Evolutionary conservation across 2,888 invertebrate species (phyloP), one percentile per base, ranked within the genome.

Genomic region (Branchellion lobata): DNA sequence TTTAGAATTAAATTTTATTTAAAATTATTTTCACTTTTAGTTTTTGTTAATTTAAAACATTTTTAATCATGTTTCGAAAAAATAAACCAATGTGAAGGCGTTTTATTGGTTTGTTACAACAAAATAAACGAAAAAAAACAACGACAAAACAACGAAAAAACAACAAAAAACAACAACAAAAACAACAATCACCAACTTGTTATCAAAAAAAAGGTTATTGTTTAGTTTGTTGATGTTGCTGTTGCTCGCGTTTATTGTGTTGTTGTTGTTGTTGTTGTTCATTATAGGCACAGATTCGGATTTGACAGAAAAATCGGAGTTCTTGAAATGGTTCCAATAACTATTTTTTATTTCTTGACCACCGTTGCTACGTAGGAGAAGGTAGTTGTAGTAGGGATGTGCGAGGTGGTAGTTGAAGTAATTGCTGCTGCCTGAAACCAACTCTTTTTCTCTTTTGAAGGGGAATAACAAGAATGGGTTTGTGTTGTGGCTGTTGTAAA

Each of bases 241-340:
- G 69, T 69, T 29, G 29, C 29, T 69, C 27, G 3, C 29, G 69
- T 69, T 31, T 11, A 11, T 24, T 2, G 3, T 24, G 33, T 8
- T 69, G 69, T 33, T 69, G 69, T 69, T 69, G 18, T 69, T 34
- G 27, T 3, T 69, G 69, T 69, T 69, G 69, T 69, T 69, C 3
- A n/a, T 14, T 18, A 57, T 57, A 57, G 61, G 61, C 61, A 57
- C 61, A 40, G 40, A 14, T 14, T 40, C 40, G 14, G 40, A 8
- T 40, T 40, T 40, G 8, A 57, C 21, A 5, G 61, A n/a, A 57
- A 57, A 24, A 5, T 57, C 24, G 8, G 24, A 24, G 61, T n/a
- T 57, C 5, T 57, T 57, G 5, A 57, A 57, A 57, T 24, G 61
- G n/a, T n/a, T 57, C 61, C 61, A 57, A 47, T 47, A 47, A 18